These are phyloP conservation scores for Enhydra lutris DNA, from an alignment of 2,113 vertebrate species.

Conservation along the genomic window DNA sequence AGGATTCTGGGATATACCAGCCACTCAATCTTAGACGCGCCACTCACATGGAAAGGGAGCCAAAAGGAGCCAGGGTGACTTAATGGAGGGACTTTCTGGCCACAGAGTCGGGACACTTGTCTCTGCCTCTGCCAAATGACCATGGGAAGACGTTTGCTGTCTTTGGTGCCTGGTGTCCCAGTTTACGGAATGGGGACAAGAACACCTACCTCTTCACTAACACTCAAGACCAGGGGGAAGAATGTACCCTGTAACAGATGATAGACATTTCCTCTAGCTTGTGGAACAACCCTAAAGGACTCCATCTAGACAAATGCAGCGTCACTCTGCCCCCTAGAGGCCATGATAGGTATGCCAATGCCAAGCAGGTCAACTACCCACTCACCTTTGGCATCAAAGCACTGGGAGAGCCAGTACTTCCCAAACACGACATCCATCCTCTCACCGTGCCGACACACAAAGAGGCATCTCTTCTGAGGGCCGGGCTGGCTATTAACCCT, in stretches of 20 bases:
- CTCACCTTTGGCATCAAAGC: conserved; percentile 97
- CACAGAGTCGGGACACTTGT: background rate
- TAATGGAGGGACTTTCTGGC: no score
- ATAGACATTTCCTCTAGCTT: background rate
- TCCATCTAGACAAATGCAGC: background rate
- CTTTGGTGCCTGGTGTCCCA: background rate
- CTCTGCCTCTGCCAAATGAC: background rate
- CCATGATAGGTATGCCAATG: background rate
- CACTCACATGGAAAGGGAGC: background rate
- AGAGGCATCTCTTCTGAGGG: conserved; percentile 91
- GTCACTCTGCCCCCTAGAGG: conserved; percentile 23
- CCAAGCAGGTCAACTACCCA: background rate
- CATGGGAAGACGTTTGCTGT: background rate
- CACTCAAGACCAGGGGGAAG: background rate
- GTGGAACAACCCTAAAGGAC: background rate
- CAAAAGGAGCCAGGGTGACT: background rate
- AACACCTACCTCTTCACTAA: background rate
- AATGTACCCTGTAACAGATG: background rate
- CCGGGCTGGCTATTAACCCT: conserved; percentile 85
- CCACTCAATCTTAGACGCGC: background rate
- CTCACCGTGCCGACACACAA: conserved; percentile 97
- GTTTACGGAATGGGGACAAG: background rate
- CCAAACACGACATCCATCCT: conserved; percentile 99
- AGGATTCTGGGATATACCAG: background rate
- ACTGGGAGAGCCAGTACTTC: conserved; percentile 97